Evolutionary conservation across 2,797 vertebrate genomes (phyloP), one percentile per base, ranked within the genome.

Genomic region (Anguilla pacifica): DNA sequence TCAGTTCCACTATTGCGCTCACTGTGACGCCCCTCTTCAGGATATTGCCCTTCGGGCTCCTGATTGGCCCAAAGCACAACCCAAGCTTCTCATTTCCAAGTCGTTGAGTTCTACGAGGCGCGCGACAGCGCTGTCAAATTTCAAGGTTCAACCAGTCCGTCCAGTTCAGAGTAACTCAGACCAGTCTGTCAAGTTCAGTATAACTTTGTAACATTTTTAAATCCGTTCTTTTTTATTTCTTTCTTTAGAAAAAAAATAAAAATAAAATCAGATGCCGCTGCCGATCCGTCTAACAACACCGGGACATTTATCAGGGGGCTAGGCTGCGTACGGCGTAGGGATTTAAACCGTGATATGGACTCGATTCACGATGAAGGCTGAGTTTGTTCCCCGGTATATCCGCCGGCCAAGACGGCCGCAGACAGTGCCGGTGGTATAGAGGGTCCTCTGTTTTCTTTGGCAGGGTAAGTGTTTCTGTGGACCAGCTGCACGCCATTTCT

Each of bases 361-460:
- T 81, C 35, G 17, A 81, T 46, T 17, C 2, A 81, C 22, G 77
- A 81, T 81, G 77, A 81, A 81, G 43, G 39, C 22, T 46, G 77
- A 81, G 43, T 46, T 81, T 81, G 77, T 81, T 81, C 77, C 6
- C 19, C 19, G 17, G 77, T 43, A 46, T 77, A 19, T 77, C 74
- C 31, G 31, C 74, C 74, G 43, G 74, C 77, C 77, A 81, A 49
- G 77, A 46, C 77, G 43, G 13, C 17, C 35, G 77, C 77, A 22
- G 77, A 25, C 77, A 46, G 77, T 46, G 39, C 17, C 77, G 77
- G 77, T 22, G 15, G 77, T 81, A 81, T 81, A 81, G 77, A 46
- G 43, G 77, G 39, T 81, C 35, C 77, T 43, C 77, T 81, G 77
- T 81, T 81, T 22, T 46, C 17, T 81, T 35, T 22, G 6, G 39